Percentiles rank a stretch among this genome's conserved stretches.
Conservation (phyloP, 2,113 vertebrate species). For the Lichenostomus cassidix region DNA sequence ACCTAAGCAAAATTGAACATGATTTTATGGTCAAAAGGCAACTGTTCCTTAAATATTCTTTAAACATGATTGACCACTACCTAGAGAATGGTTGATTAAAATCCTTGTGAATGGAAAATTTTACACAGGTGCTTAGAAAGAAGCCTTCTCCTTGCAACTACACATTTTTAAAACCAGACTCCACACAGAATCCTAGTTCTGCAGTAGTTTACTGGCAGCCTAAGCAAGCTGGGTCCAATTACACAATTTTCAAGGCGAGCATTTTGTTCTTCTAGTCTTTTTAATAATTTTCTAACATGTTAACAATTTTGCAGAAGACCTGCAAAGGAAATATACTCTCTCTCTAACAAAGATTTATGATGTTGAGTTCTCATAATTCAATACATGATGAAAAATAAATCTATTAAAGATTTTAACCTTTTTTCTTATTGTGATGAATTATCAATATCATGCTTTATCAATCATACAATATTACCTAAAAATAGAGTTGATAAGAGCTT, state of each 20-base stretch:
- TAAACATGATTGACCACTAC: background rate
- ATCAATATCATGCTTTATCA: conserved; percentile 5
- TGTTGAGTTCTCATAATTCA: background rate
- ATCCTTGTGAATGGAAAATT: background rate
- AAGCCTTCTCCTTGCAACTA: background rate
- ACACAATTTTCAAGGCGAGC: background rate
- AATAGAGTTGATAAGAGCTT: background rate
- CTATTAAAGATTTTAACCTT: background rate
- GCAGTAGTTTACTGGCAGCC: background rate
- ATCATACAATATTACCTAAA: background rate
- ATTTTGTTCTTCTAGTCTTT: background rate
- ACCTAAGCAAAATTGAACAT: background rate
- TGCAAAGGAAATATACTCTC: background rate
- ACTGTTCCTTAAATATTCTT: background rate
- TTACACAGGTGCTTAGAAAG: background rate
- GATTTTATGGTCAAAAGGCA: background rate
- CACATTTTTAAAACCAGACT: background rate
- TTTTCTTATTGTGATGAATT: conserved; percentile 10
- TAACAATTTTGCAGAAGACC: background rate
- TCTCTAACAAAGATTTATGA: background rate
- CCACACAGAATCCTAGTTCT: background rate
- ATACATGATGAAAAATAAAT: background rate
- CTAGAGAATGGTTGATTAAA: background rate
- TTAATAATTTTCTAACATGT: background rate
- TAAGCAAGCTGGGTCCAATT: background rate